Conservation (phyloP, 2,113 vertebrate species). For the Pelmatolapia mariae region DNA sequence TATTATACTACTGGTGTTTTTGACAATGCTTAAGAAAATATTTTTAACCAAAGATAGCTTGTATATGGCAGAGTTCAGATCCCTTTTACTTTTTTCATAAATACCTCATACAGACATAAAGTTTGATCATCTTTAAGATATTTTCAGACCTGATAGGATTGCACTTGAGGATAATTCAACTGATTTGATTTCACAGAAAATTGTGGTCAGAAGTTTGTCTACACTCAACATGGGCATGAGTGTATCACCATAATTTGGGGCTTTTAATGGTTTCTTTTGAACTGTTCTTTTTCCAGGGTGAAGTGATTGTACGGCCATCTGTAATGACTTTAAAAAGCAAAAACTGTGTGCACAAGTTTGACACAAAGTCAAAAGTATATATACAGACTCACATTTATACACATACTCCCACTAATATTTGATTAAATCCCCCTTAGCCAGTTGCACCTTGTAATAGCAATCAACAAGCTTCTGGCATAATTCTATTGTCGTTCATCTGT, state of each 20-base stretch:
- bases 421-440: background rate
- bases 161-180: background rate
- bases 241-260: background rate
- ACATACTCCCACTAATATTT: background rate
- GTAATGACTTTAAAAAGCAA: background rate
- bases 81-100: background rate
- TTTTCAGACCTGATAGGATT: background rate
- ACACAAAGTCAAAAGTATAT: background rate
- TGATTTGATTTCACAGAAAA: background rate
- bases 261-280: background rate
- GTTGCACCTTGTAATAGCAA: background rate
- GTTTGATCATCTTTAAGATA: background rate
- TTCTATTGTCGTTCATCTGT: background rate
- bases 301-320: background rate
- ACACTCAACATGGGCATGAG: background rate
- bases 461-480: background rate
- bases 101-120: background rate
- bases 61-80: background rate
- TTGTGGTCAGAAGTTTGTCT: background rate
- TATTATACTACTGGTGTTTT: background rate
- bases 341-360: background rate
- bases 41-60: background rate
- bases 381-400: background rate
- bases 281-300: background rate
- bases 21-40: background rate